Base-by-base conservation (phyloP, 92 coral and sea anemone genomes). In the Porites evermanni region DNA sequence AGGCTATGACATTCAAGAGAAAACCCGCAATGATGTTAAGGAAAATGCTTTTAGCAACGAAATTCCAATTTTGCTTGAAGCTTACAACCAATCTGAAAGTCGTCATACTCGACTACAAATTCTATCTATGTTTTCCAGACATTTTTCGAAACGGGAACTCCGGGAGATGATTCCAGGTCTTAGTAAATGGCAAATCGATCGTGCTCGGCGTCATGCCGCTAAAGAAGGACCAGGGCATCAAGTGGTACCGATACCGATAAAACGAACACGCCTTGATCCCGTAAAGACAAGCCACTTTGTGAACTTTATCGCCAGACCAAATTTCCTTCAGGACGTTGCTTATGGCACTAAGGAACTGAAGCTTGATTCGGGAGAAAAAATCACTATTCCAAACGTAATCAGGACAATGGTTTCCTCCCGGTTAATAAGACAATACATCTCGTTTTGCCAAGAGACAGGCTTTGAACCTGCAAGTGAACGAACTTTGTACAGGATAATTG, bases 361-460 rank as follows among this genome's bases (percentile, higher is more conserved):
- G 77, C 89, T 89, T 19, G 85, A 78, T n/a, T 84, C 80, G 12
- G 89, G 92, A 67, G 92, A 84, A 47, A 79, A 79, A 53, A 72
- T 89, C 17, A 53, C 72, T 72, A 84, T 84, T 56, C 92, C 82
- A 59, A 75, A 64, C 19, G 88, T 73, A 6, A 67, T 84, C 53
- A 79, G 92, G 50, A 84, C 82, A 4, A 71, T 84, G 53, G 79
- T 89, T 53, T 86, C 89, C 12, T 70, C 89, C 0, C 77, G 82
- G 17, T 84, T 89, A 13, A 89, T 89, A 58, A 72, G 51, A 1
- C 92, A 89, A 73, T 84, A 89, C 70, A 21, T 77, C 16, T 63
- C 21, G 12, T 84, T 73, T 67, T 89, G 89, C 24, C 38, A 89
- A 72, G 72, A 79, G 21, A 71, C 53, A 61, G 85, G 64, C 16